phyloP scores from a whole-genome alignment of 35 echinoderm and acorn worm species.

The Stichopus chloronotus region DNA sequence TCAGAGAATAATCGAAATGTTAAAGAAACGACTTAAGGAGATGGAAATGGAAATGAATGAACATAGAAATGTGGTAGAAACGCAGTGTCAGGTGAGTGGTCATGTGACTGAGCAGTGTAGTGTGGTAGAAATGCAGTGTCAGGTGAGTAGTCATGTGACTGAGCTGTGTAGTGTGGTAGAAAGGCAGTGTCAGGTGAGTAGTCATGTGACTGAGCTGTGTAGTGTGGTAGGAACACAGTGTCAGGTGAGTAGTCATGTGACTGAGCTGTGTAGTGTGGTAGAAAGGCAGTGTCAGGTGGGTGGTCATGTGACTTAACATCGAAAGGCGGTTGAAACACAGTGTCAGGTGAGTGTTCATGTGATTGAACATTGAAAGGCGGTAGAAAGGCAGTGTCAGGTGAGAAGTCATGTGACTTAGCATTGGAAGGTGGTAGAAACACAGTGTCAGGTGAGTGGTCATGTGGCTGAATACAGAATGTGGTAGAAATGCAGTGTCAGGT shows the following conservation, averaged over 20 bases:
- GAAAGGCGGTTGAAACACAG: background rate
- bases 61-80: constrained; percentile 66
- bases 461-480: constrained; percentile 60
- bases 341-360: constrained; percentile 66
- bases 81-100: constrained; percentile 68
- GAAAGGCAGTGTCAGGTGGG: constrained; percentile 71
- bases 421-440: constrained; percentile 57
- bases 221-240: constrained; percentile 66
- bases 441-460: constrained; percentile 65
- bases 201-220: constrained; percentile 61
- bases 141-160: constrained; percentile 54
- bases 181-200: constrained; percentile 68
- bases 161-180: constrained; percentile 66
- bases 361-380: background rate
- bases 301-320: background rate
- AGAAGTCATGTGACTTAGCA: constrained; percentile 74
- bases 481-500: constrained; percentile 75
- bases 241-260: constrained; percentile 60
- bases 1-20: constrained; percentile 88
- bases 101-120: constrained; percentile 61
- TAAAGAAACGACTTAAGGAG: constrained; percentile 87
- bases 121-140: constrained; percentile 68
- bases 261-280: constrained; percentile 18
- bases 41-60: constrained; percentile 81
- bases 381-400: constrained; percentile 29